Evolutionary conservation across 2,888 invertebrate genomes (phyloP), one percentile per base, ranked within the genome.

Genomic region (Andricus quercusramuli): DNA sequence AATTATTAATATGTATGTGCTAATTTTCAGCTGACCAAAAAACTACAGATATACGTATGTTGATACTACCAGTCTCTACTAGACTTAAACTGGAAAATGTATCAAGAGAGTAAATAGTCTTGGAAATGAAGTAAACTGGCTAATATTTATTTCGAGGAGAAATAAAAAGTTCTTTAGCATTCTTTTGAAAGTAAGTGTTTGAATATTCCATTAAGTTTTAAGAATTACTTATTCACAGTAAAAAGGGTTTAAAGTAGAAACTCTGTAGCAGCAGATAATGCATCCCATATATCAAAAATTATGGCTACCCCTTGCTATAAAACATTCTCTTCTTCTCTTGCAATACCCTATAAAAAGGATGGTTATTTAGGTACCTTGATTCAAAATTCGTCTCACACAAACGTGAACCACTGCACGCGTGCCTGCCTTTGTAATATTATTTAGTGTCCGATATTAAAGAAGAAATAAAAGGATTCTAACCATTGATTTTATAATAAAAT

Each of bases 271-370:
- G n/a, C n/a, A n/a, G 2, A 11, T 67, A 41, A 67, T 67, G 11
- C 67, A 67, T 41, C 22, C 67, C 67, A 41, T 67, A 67, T n/a
- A 29, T 47, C 25, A 47, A 47, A 74, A 74, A 70, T 15, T 20
- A 74, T 51, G 56, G 47, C 70, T 17, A 74, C 29, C 29, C 11
- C 20, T 9, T 25, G 17, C 29, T 32, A 74, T 56, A 37, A 37
- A 74, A 74, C 20, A 56, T 74, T 74, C 56, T 56, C 32, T 56
- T 70, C 13, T 62, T 74, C 32, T 74, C 20, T 74, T 20, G 37
- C n/a, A 74, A 74, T 56, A 47, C 13, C 74, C 56, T 74, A 74
- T 74, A 74, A 74, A 70, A 74, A 70, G n/a, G 25, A 25, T 32
- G n/a, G 56, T 74, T 74, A 56, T n/a, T 51, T 29, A 29, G 51